Evolutionary conservation across 2,113 vertebrate species (phyloP).

Genomic region (Melanotaenia duboulayi): DNA sequence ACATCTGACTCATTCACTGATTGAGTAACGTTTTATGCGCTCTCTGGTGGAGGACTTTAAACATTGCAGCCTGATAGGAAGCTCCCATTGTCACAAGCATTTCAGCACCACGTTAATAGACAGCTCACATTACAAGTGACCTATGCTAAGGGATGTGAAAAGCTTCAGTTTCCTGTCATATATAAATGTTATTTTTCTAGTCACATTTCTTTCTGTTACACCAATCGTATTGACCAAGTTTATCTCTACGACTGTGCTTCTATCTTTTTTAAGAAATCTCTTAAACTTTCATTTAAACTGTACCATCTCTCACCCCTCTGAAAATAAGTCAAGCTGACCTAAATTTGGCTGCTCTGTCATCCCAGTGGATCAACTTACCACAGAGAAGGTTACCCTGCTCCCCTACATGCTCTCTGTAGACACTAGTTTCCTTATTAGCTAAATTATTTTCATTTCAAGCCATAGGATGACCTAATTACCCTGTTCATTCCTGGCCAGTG

Average conservation of each 20-base stretch:
- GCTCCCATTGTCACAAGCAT: background rate
- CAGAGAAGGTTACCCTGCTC: constrained; percentile 68
- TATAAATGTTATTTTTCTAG: background rate
- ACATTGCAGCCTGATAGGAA: background rate
- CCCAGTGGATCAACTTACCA: constrained; percentile 67
- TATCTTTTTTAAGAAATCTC: background rate
- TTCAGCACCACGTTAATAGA: constrained; percentile 66
- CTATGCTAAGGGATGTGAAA: background rate
- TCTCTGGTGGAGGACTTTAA: constrained; percentile 47
- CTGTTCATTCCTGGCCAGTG: constrained; percentile 70
- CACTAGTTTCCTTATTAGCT: constrained; percentile 76
- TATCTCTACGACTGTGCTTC: too few relatives aligned
- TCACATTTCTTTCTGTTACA: background rate
- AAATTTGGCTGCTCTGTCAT: constrained; percentile 52
- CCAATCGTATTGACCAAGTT: background rate
- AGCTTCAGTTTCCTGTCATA: background rate
- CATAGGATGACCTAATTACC: constrained; percentile 80
- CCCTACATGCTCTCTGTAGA: constrained; percentile 58
- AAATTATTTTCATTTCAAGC: constrained; percentile 78
- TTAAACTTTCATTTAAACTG: constrained; percentile 3
- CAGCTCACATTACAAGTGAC: constrained; percentile 44
- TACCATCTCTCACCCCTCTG: constrained; percentile 23
- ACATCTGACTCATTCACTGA: too few relatives aligned
- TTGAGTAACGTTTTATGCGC: background rate
- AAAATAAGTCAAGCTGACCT: constrained; percentile 64